Percentiles rank a stretch among this genome's conserved stretches.
These are phyloP conservation scores for Hippocampus barbouri DNA, from an alignment of 2,113 vertebrate genomes.

Conservation along the genomic window DNA sequence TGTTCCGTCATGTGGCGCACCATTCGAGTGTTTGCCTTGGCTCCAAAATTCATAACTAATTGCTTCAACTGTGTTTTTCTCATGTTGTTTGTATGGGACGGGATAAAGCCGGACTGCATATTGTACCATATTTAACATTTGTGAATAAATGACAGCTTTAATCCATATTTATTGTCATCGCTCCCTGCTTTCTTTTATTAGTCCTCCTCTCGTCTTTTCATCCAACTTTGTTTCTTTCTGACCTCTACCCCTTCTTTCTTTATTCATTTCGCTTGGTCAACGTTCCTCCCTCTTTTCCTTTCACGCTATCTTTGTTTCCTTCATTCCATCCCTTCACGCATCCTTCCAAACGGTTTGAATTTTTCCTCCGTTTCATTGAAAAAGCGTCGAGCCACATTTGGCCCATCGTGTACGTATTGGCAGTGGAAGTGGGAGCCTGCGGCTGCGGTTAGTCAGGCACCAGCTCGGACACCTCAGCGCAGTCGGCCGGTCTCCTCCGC, in stretches of 20 bases:
- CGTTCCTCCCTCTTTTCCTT: no score
- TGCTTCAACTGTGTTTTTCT: slow-evolving; percentile 5
- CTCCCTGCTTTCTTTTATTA: no score
- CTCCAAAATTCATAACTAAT: slow-evolving; percentile 1
- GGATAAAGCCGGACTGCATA: neutral
- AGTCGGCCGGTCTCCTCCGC: slow-evolving; percentile 14
- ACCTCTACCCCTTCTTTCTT: no score
- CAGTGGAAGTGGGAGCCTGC: no score
- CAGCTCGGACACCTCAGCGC: slow-evolving; percentile 40
- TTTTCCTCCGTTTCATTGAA: neutral
- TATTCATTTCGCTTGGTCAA: no score
- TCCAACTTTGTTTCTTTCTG: no score
- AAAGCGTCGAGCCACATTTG: no score
- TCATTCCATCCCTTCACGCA: neutral
- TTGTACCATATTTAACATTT: slow-evolving; percentile 44
- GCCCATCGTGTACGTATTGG: no score
- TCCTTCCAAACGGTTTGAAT: no score
- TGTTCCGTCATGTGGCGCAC: neutral
- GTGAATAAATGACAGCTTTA: slow-evolving; percentile 41
- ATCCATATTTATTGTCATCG: no score
- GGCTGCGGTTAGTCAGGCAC: slow-evolving; percentile 30
- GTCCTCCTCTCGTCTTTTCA: no score
- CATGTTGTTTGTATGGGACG: neutral
- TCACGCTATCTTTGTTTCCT: no score
- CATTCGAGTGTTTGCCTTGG: neutral